Conservation (phyloP, 2,113 vertebrate genomes). For the Cephalopterus ornatus region DNA sequence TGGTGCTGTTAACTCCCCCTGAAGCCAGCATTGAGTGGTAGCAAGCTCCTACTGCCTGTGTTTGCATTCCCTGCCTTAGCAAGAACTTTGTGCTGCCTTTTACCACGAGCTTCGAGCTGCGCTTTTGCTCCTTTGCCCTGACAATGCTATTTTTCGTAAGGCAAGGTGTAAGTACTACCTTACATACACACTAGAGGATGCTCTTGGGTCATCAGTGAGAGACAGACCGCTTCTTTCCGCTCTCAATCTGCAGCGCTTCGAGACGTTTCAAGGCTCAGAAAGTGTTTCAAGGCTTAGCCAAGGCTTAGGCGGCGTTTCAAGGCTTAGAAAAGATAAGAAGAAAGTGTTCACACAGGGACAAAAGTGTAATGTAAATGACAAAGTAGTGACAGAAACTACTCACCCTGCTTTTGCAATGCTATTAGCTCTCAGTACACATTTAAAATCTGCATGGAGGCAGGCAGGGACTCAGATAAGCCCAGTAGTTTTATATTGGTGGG, state of each 20-base stretch:
- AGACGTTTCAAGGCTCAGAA: not conserved
- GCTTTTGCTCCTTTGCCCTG: not conserved
- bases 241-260: not conserved
- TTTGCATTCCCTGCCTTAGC: not conserved
- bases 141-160: rapidly evolving
- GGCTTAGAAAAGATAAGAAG: not conserved
- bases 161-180: not conserved
- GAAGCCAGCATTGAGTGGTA: not conserved
- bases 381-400: not conserved
- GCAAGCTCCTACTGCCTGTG: not conserved
- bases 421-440: not conserved
- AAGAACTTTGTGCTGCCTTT: not conserved
- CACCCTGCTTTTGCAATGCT: not conserved
- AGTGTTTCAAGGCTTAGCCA: not conserved
- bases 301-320: not conserved
- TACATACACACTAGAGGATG: slow-evolving; percentile 53
- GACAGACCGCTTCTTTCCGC: not conserved
- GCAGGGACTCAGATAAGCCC: not conserved
- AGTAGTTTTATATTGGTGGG: not conserved
- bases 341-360: not conserved
- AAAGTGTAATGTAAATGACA: not conserved
- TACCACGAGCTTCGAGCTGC: not conserved
- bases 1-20: not conserved
- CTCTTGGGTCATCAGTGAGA: slow-evolving; percentile 52
- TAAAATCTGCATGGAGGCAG: not conserved